Evolutionary conservation across 2,797 vertebrate genomes (phyloP), one percentile per base, ranked within the genome.

Genomic region (Xyrichtys novacula): DNA sequence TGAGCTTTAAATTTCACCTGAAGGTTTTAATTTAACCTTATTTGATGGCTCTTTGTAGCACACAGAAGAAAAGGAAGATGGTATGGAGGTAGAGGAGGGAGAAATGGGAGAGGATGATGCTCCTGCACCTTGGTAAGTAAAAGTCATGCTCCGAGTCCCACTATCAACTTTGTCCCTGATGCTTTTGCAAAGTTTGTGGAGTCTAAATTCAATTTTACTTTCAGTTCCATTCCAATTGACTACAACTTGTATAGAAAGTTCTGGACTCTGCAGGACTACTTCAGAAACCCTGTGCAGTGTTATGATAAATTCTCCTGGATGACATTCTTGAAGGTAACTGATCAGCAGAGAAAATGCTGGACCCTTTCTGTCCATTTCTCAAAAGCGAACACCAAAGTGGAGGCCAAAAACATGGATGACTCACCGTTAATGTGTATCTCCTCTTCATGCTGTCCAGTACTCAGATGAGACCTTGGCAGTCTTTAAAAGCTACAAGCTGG

Each of bases 231-330:
- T 89, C 98, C 98, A 8, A 99, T 99, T 48, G 98, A 99, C 94
- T 99, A 99, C 93, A 98, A 98, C 91, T 85, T 99, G 61, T 99
- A 99, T 90, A 95, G 98, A 91, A 99, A 99, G 91, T 99, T 99
- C 93, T 99, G 98, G 98, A 98, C 94, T 0, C 94, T 99, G 90
- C 98, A 99, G 83, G 97, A 99, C 92, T 99, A 96, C 87, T 99
- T 99, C 92, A 95, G 98, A 80, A 99, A 99, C 90, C 98, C 98
- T 16, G 92, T 98, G 66, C 98, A 99, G 79, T 99, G 98, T 88
- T 99, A 98, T 36, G 98, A 99, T 79, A 99, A 99, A 84, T 93
- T 96, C 76, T 96, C 94, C 2, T 99, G 98, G 98, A 98, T 98
- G 90, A 98, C 96, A 1, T 99, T 99, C 76, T 95, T 98, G 3